Conservation (phyloP, 2,797 vertebrate genomes). For the Bucorvus abyssinicus region DNA sequence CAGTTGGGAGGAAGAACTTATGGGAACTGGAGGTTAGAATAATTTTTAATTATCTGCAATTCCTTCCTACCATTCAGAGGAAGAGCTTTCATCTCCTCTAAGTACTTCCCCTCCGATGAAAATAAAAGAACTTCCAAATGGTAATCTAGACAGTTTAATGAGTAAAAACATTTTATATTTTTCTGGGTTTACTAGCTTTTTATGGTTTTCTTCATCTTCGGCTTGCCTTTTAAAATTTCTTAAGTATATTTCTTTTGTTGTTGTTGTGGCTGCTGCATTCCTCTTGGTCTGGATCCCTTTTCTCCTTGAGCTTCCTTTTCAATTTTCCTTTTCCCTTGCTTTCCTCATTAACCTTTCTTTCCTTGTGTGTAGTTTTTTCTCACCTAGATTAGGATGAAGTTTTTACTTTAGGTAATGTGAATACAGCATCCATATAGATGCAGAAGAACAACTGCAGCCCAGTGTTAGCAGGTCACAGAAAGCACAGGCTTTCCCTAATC, state of each 20-base stretch:
- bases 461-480: neutral
- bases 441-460: neutral
- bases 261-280: neutral
- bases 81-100: neutral
- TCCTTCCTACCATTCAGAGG: neutral
- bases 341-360: neutral
- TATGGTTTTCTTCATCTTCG: neutral
- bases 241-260: neutral
- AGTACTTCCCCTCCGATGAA: neutral
- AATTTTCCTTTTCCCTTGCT: neutral
- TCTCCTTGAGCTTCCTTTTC: neutral
- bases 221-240: neutral
- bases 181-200: neutral
- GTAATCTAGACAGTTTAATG: neutral
- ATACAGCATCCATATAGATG: neutral
- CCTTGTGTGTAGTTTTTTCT: neutral
- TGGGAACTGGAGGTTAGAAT: neutral
- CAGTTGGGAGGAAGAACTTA: neutral
- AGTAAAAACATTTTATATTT: neutral
- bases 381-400: neutral
- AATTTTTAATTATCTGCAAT: neutral
- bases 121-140: neutral
- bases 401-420: neutral
- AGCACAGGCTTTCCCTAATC: neutral
- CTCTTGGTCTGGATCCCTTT: neutral